Conservation (phyloP, 2,113 vertebrate genomes). For the Campylorhamphus procurvoides region DNA sequence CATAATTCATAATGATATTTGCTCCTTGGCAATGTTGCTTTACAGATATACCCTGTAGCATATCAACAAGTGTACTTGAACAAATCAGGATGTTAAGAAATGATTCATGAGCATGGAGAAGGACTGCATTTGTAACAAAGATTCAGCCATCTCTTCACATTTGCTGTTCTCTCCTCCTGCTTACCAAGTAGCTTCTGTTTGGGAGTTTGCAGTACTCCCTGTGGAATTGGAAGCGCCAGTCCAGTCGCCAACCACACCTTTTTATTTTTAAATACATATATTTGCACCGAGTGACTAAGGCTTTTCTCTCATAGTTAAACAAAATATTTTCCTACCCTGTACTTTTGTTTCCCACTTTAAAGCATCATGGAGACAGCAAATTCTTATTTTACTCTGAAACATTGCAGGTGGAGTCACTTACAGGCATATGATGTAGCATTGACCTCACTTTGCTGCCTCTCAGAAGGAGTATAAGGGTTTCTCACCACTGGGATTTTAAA, state of each 20-base stretch:
- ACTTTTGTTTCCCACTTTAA: neutral
- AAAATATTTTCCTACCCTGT: neutral
- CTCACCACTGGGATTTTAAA: neutral
- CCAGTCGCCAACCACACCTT: neutral
- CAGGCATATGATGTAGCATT: neutral
- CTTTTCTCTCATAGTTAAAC: neutral
- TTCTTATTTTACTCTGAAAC: neutral
- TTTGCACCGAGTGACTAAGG: neutral
- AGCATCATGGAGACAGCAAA: neutral
- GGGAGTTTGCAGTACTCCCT: neutral
- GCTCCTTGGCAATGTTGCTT: neutral
- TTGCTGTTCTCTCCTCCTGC: neutral
- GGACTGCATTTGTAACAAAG: neutral
- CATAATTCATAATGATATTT: neutral
- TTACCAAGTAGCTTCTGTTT: neutral
- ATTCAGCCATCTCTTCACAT: neutral
- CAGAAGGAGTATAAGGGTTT: neutral
- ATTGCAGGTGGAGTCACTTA: neutral
- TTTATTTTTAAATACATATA: neutral
- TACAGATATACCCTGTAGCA: neutral
- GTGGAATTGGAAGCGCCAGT: neutral
- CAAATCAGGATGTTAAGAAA: conserved; percentile 17
- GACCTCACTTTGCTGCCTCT: neutral
- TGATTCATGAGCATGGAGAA: neutral
- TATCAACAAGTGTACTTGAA: neutral